phyloP scores from a whole-genome alignment of 2,888 invertebrate species.

The Sicus ferrugineus region DNA sequence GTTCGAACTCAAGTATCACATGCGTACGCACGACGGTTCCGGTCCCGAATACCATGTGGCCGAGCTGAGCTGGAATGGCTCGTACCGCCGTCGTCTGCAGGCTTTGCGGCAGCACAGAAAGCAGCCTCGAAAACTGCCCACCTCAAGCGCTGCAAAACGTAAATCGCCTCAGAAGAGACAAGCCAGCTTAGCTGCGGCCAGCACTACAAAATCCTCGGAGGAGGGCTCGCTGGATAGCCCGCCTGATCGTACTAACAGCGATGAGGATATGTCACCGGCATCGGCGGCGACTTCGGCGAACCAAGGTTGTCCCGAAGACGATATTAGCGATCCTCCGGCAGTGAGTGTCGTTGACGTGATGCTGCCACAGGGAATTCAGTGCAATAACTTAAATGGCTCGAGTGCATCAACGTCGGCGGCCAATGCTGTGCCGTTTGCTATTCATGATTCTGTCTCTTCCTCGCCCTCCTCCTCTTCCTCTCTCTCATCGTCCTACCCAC shows the following conservation, averaged over 20 bases:
- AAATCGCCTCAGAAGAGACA: conserved; percentile 15
- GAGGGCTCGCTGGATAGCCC: conserved; percentile 21
- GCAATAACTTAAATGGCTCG: not conserved
- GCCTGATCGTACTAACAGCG: conserved; percentile 4
- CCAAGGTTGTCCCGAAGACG: not conserved
- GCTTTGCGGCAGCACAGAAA: conserved; percentile 12
- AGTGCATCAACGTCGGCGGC: not conserved
- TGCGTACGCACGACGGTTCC: conserved; percentile 34
- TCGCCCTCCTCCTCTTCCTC: not conserved
- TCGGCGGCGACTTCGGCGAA: not conserved
- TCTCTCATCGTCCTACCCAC: not conserved
- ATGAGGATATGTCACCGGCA: conserved; percentile 18
- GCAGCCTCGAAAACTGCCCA: not conserved
- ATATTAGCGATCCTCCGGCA: not conserved
- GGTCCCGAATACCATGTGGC: conserved; percentile 1
- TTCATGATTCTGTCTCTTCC: not conserved
- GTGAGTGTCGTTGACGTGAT: conserved; percentile 21
- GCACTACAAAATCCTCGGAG: conserved; percentile 21
- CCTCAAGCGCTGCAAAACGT: not conserved
- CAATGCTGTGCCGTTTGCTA: no score
- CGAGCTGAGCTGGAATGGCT: not conserved
- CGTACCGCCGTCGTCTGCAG: conserved; percentile 1
- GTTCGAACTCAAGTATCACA: conserved; percentile 38
- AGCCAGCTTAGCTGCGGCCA: conserved; percentile 21
- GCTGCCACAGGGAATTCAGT: conserved; percentile 12